A percentile compares a stretch with the other conserved stretches of the same genome.
Evolutionary conservation across 92 coral and sea anemone species (phyloP).

Genomic region (Actinernus sp.): DNA sequence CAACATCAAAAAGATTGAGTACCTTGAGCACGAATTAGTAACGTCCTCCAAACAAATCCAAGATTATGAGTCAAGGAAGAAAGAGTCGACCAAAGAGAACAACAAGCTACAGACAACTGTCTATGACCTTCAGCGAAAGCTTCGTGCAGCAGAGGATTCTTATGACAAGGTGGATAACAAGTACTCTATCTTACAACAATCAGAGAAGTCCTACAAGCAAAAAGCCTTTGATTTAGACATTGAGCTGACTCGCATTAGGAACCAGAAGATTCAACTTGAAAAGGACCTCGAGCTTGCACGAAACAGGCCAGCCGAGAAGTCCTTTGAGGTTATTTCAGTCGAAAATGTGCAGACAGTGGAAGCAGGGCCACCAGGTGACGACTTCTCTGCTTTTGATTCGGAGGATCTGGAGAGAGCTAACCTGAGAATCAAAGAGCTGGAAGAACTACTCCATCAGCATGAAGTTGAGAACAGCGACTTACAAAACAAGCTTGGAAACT

Average conservation of each 20-base stretch:
- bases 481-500: conserved; percentile 18
- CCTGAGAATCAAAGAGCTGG: conserved; percentile 39
- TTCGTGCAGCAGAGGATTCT: conserved; percentile 39
- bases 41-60: neutral
- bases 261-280: conserved; percentile 13
- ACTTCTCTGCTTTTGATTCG: conserved; percentile 33
- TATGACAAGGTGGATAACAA: conserved; percentile 29
- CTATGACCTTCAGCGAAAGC: conserved; percentile 36
- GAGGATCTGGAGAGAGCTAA: conserved; percentile 40
- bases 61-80: neutral
- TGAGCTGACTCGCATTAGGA: conserved; percentile 14
- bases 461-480: conserved; percentile 39
- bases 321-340: conserved; percentile 31
- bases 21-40: neutral
- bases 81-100: conserved; percentile 5
- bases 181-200: conserved; percentile 4
- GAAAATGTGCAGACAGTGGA: conserved; percentile 27
- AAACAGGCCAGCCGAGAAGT: conserved; percentile 30
- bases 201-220: conserved; percentile 11
- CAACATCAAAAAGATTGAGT: neutral
- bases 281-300: conserved; percentile 28
- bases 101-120: neutral
- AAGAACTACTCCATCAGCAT: conserved; percentile 35
- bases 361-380: conserved; percentile 11
- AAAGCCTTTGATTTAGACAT: conserved; percentile 12